These are phyloP conservation scores for Brachionus sp. DNA, from an alignment of 1,140 invertebrate genomes.

Conservation along the genomic window DNA sequence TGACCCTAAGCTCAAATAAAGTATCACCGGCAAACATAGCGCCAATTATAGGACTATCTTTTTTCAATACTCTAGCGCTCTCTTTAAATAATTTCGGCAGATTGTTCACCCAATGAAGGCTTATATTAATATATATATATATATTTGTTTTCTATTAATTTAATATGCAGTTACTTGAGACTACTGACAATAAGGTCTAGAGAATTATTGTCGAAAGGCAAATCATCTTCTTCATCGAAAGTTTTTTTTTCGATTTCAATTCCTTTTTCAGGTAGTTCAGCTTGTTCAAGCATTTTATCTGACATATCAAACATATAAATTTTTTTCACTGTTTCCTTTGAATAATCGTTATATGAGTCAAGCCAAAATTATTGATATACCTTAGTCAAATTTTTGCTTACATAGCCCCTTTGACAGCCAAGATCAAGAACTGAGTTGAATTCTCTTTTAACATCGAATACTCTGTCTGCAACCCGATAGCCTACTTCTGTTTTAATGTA, in stretches of 20 bases:
- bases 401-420: conserved; percentile 77
- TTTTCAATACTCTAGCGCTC: conserved; percentile 49
- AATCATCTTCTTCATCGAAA: conserved; percentile 80
- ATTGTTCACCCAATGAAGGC: conserved; percentile 96
- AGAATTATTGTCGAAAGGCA: conserved; percentile 74
- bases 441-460: conserved; percentile 85
- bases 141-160: neutral
- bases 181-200: conserved; percentile 75
- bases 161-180: conserved; percentile 59
- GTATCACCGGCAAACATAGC: conserved; percentile 95
- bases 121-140: conserved; percentile 58
- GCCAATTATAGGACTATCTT: conserved; percentile 59
- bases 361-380: neutral
- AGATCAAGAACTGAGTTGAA: conserved; percentile 76
- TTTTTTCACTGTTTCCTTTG: conserved; percentile 1
- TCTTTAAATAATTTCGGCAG: conserved; percentile 76
- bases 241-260: conserved; percentile 73
- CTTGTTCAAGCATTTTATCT: conserved; percentile 4
- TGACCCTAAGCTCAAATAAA: conserved; percentile 81
- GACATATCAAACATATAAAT: conserved; percentile 9
- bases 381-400: conserved; percentile 53
- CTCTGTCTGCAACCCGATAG: conserved; percentile 81
- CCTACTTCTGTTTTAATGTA: conserved; percentile 88
- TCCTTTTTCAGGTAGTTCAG: conserved; percentile 51
- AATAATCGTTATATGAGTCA: neutral